Percentiles rank a stretch among this genome's conserved stretches.
These are phyloP conservation scores for Corynorhinus townsendii DNA, from an alignment of 2,113 vertebrate species.

Conservation along the genomic window DNA sequence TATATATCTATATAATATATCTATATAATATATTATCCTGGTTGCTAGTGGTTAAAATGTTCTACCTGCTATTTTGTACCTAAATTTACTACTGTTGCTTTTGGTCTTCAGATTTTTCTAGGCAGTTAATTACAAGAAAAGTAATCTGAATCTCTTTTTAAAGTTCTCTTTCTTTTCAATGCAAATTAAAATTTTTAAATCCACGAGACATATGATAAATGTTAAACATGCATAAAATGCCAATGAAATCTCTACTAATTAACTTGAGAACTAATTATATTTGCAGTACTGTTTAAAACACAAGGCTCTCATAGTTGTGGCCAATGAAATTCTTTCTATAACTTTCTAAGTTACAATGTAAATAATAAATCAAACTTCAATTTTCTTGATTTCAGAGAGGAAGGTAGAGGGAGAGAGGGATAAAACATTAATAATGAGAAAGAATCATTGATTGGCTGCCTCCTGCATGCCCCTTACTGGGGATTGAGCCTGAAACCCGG, in stretches of 20 bases:
- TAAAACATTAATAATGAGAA: no score
- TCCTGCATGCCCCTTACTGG: no score
- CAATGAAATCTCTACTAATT: neutral
- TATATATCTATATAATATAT: no score
- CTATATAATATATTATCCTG: neutral
- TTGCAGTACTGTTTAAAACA: neutral
- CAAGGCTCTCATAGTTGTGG: neutral
- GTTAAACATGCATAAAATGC: constrained; percentile 31
- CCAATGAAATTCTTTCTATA: neutral
- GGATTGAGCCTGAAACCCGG: no score
- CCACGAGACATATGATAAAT: constrained; percentile 20
- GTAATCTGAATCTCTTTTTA: neutral
- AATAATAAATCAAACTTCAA: neutral
- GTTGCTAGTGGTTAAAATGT: neutral
- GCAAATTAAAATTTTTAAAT: constrained; percentile 38
- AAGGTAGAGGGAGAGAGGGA: no score
- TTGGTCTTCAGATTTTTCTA: neutral
- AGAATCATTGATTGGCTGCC: no score
- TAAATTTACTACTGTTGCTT: neutral
- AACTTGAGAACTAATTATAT: constrained; percentile 19
- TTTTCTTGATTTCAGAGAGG: neutral
- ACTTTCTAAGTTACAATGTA: neutral
- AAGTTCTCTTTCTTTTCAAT: neutral
- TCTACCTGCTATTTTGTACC: neutral
- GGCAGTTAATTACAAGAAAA: neutral